Evolutionary conservation across 1,140 invertebrate genomes (phyloP).

Genomic region (Heterodera schachtii): DNA sequence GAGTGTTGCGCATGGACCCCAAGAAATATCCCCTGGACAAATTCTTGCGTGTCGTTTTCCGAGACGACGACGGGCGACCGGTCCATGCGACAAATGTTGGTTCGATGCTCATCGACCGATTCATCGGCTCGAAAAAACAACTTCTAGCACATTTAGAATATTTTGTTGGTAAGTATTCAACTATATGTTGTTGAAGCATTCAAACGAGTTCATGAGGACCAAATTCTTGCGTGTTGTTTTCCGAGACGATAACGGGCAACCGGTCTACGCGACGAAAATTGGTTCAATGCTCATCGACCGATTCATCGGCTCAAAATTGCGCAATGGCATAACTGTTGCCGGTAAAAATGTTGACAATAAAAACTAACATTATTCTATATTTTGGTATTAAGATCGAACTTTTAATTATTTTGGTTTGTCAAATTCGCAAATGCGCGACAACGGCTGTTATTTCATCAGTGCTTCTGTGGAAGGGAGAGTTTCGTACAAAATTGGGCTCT

Average conservation of each 20-base stretch:
- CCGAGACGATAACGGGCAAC: too few species aligned
- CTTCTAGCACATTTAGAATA: too few species aligned
- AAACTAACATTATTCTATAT: background rate
- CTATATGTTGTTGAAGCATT: too few species aligned
- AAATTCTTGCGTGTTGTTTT: too few species aligned
- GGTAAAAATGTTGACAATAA: constrained; percentile 15
- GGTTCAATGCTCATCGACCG: too few species aligned
- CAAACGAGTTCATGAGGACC: too few species aligned
- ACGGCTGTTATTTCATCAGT: constrained; percentile 55
- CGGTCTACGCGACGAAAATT: too few species aligned
- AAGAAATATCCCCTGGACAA: constrained; percentile 41
- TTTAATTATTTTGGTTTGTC: constrained; percentile 57
- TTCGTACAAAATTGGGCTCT: constrained; percentile 42
- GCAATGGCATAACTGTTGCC: constrained; percentile 36
- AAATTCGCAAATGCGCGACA: constrained; percentile 55
- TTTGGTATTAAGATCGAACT: constrained; percentile 27
- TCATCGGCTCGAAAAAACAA: too few species aligned
- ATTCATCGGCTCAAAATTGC: constrained; percentile 33
- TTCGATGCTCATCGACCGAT: constrained; percentile 27
- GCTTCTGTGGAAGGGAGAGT: constrained; percentile 39
- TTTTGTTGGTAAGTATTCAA: too few species aligned
- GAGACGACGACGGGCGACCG: constrained; percentile 38
- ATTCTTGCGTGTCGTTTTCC: constrained; percentile 46
- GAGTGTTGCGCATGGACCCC: constrained; percentile 40
- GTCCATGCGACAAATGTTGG: constrained; percentile 40